Conservation (phyloP, 92 coral and sea anemone species). For the Palythoa heliodiscus region DNA sequence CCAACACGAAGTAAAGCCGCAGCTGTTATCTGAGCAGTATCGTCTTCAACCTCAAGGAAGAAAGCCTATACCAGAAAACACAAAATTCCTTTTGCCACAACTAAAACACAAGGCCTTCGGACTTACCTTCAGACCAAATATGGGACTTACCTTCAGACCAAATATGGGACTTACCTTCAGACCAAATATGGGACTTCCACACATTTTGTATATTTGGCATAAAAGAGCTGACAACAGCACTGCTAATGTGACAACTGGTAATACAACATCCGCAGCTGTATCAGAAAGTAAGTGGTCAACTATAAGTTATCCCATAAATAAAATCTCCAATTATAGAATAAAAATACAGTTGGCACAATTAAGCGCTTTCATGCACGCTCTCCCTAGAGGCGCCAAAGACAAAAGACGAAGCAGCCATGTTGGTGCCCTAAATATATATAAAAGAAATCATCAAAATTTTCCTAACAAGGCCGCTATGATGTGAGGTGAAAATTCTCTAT, state of each 20-base stretch:
- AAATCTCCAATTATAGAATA: no score
- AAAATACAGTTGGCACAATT: no score
- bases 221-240: conserved; percentile 24
- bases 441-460: no score
- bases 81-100: not conserved
- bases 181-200: not conserved
- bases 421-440: no score
- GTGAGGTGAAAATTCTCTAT: no score
- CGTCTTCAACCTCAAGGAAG: not conserved
- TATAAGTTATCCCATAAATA: not conserved
- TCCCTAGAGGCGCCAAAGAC: no score
- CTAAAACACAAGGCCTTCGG: not conserved
- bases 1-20: no score
- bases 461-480: no score
- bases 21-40: not conserved
- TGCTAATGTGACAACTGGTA: not conserved
- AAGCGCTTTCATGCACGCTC: no score
- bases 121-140: not conserved
- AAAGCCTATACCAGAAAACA: not conserved
- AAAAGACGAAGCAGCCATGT: no score
- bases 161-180: not conserved
- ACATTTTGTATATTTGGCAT: not conserved
- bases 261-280: not conserved
- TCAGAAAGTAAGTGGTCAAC: not conserved
- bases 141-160: no score